Evolutionary conservation across 2,888 invertebrate species (phyloP), one percentile per base, ranked within the genome.

Genomic region (Orchesellides sinensis): DNA sequence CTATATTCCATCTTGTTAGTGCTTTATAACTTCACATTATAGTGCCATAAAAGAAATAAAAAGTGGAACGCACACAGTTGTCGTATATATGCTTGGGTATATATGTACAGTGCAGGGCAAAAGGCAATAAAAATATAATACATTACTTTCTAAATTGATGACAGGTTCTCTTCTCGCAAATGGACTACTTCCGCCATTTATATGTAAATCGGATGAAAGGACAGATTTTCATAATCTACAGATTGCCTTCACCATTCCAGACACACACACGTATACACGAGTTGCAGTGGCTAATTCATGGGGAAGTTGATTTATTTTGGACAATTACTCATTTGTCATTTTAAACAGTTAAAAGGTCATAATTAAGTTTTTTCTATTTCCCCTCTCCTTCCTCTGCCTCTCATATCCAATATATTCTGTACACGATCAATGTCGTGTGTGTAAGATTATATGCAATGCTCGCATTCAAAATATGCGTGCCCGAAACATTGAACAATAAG

Each of bases 321-420:
- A 25, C 63, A 74, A 65, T 74, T 74, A 65, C 52, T 32, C 74
- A 65, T 74, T 74, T 74, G 74, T 74, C 74, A 74, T 74, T 74
- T 52, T 54, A 74, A 74, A 74, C 65, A 74, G 74, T 74, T 73
- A 74, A 74, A 65, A 65, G 74, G 74, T 74, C 65, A 74, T 74
- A 74, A 74, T 74, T 74, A 74, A 65, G 65, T 65, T 74, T 73
- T 73, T 72, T 72, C 73, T 25, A 35, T 63, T 74, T 65, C 65
- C 63, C 63, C 74, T 17, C 52, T 74, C 47, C 59, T 21, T 32
- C 49, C 21, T 35, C 27, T 40, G 4, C 10, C 4, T 40, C 10
- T 40, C 40, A n/a, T n/a, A n/a, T n/a, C n/a, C n/a, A n/a, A n/a
- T n/a, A n/a, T n/a, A n/a, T n/a, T n/a, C n/a, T n/a, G n/a, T n/a